phyloP scores from a whole-genome alignment of 2,888 invertebrate species.

The Thelaira solivaga region DNA sequence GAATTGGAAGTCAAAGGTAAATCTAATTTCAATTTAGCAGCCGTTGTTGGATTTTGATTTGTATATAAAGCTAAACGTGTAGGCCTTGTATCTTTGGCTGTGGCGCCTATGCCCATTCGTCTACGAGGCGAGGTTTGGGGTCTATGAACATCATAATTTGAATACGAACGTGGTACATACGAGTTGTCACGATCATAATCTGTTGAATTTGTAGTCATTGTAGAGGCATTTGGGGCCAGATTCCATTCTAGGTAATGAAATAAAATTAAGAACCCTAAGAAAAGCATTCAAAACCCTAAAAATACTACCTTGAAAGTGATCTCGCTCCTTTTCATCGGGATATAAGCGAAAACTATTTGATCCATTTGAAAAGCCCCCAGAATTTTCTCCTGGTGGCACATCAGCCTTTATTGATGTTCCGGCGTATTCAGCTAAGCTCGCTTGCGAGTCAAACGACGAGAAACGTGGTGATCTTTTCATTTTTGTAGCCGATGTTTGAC shows the following conservation, averaged over 20 bases:
- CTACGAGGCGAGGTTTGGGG: slow-evolving; percentile 64
- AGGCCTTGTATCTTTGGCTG: slow-evolving; percentile 63
- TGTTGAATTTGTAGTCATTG: slow-evolving; percentile 58
- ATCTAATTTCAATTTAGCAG: slow-evolving; percentile 71
- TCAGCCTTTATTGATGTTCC: slow-evolving; percentile 62
- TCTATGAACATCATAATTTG: slow-evolving; percentile 73
- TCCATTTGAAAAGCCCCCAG: slow-evolving; percentile 2
- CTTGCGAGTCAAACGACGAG: slow-evolving; percentile 77
- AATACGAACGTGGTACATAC: slow-evolving; percentile 76
- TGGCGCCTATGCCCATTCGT: slow-evolving; percentile 59
- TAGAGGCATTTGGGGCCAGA: slow-evolving; percentile 39
- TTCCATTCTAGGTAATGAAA: slow-evolving; percentile 50
- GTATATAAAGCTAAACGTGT: slow-evolving; percentile 69
- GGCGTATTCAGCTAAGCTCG: slow-evolving; percentile 76
- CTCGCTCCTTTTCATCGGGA: slow-evolving; percentile 52
- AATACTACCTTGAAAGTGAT: slow-evolving; percentile 51
- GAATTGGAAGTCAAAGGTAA: slow-evolving; percentile 67
- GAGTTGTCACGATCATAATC: slow-evolving; percentile 64
- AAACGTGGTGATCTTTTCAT: slow-evolving; percentile 77
- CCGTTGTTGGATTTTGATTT: slow-evolving; percentile 55
- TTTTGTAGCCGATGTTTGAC: slow-evolving; percentile 67
- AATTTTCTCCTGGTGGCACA: slow-evolving; percentile 23
- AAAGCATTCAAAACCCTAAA: background rate
- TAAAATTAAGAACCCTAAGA: background rate
- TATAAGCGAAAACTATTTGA: slow-evolving; percentile 51